phyloP scores from a whole-genome alignment of 2,113 vertebrate species.

The Arothron firmamentum region DNA sequence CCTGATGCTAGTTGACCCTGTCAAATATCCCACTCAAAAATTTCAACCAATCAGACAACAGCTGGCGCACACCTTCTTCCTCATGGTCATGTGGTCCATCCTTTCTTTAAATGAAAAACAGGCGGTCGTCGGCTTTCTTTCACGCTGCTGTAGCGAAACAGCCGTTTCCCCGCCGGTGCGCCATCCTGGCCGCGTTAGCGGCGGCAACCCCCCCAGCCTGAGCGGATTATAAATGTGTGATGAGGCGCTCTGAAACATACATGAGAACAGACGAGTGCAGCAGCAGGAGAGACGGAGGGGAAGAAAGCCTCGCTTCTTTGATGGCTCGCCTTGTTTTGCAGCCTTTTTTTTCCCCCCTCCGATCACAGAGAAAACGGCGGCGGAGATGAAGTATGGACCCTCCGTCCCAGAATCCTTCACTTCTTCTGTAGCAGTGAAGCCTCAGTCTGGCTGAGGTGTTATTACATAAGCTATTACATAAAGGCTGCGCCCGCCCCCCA shows the following conservation, averaged over 20 bases:
- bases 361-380: background rate
- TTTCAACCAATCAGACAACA: too few species aligned
- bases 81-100: too few species aligned
- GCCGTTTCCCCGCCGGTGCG: too few species aligned
- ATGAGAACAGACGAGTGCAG: conserved; percentile 44
- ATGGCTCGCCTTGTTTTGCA: background rate
- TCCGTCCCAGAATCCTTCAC: background rate
- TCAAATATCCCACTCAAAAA: too few species aligned
- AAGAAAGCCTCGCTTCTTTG: too few species aligned
- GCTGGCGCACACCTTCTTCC: too few species aligned
- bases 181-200: too few species aligned
- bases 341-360: background rate
- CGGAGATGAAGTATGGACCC: background rate
- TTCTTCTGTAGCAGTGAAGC: too few species aligned
- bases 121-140: too few species aligned
- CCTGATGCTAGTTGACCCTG: too few species aligned
- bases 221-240: conserved; percentile 43
- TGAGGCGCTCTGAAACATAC: conserved; percentile 47
- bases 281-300: background rate
- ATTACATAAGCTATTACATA: conserved; percentile 52
- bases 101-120: too few species aligned
- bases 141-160: too few species aligned
- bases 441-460: background rate
- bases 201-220: background rate
- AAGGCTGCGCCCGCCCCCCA: conserved; percentile 29